These are phyloP conservation scores for Albula goreensis DNA, from an alignment of 2,113 vertebrate genomes.

Conservation along the genomic window DNA sequence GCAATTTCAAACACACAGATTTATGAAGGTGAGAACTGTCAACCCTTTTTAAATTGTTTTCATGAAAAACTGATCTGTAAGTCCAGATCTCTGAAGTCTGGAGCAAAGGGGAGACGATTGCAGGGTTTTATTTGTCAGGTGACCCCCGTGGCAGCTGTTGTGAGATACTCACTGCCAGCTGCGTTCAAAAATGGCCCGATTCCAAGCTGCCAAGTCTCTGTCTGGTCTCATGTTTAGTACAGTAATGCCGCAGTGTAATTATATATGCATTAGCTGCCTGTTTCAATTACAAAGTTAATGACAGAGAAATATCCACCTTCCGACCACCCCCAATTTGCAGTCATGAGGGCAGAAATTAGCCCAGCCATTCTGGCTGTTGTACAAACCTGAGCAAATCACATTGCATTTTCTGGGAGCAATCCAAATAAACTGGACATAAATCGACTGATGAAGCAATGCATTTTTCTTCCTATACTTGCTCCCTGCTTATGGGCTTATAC, in stretches of 20 bases:
- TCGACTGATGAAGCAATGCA: neutral
- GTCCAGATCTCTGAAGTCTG: neutral
- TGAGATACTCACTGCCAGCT: neutral
- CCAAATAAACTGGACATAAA: neutral
- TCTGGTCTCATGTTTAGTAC: neutral
- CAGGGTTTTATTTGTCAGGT: neutral
- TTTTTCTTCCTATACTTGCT: neutral
- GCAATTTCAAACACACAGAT: too few relatives aligned
- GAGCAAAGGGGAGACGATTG: neutral
- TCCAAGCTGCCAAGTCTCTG: neutral
- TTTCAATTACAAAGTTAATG: neutral
- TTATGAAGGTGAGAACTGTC: too few relatives aligned
- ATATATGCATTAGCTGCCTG: neutral
- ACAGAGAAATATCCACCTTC: conserved; percentile 5
- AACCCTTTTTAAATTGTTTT: too few relatives aligned
- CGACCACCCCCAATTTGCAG: neutral
- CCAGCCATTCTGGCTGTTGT: neutral
- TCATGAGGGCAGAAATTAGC: neutral
- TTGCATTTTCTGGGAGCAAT: neutral
- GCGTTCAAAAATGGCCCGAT: neutral
- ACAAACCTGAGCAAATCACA: neutral
- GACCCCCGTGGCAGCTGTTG: neutral
- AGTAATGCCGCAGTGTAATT: conserved; percentile 9
- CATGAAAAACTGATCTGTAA: neutral
- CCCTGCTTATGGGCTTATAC: neutral